Base-by-base conservation (phyloP, 2,888 invertebrate genomes). In the Octonoba sinensis region DNA sequence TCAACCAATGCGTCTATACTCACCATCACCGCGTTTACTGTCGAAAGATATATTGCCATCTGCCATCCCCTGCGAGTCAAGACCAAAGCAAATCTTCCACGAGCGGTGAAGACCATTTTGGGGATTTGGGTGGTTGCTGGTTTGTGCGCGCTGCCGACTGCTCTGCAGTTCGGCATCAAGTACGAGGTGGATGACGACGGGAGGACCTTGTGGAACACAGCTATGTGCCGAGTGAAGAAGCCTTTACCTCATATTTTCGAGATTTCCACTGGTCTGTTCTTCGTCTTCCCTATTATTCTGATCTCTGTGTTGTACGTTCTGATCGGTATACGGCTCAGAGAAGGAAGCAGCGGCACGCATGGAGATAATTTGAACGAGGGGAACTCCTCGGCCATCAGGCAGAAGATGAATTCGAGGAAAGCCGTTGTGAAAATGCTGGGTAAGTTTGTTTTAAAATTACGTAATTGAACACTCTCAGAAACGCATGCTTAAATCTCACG, bases 31-130 rank as follows among this genome's bases (percentile, higher is more conserved):
- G 95, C 95, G 0, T 96, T 96, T 88, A 96, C 96, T 0, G 91
- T 94, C 56, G 96, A 96, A 88, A 91, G 96, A 84, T 96, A 95
- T 87, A 92, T 95, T 57, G 95, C 95, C 67, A 95, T 95, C 86
- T 95, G 95, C 87, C 93, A 94, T 87, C 96, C 96, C 0, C 94
- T 96, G 86, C 90, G 93, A 87, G 85, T 85, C 1, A 85, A 85
- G 56, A 84, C 84, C 27, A 84, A 85, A 83, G 85, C 85, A 0
- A 62, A 81, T 47, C 46, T 95, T 54, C 93, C 93, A 24, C 91
- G 96, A 76, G 95, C 94, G 1, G 91, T 95, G 69, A 92, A 93
- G 85, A 93, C 94, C 85, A 94, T 97, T 54, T 88, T 95, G 27
- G 89, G 91, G 11, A 93, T 96, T 86, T 96, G 96, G 96, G 87